A percentile compares a stretch with the other conserved stretches of the same genome.
These are phyloP conservation scores for Tympanoctomys barrerae DNA, from an alignment of 2,797 vertebrate species.

Conservation along the genomic window DNA sequence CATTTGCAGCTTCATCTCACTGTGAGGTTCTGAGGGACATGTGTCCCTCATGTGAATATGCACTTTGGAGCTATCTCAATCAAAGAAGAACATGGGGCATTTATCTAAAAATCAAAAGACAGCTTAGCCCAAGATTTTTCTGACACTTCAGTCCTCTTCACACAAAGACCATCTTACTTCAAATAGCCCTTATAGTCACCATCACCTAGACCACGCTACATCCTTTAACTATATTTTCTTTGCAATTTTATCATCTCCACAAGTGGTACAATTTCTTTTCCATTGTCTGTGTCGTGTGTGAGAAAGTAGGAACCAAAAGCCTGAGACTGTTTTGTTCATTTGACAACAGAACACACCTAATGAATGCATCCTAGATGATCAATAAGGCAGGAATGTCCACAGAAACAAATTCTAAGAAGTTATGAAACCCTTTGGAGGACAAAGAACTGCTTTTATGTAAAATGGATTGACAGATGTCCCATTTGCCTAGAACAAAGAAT, in stretches of 20 bases:
- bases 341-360: neutral
- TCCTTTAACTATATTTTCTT: neutral
- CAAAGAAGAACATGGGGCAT: neutral
- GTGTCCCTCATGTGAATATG: neutral
- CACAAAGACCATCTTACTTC: neutral
- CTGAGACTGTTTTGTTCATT: neutral
- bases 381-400: neutral
- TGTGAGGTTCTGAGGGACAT: neutral
- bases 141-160: neutral
- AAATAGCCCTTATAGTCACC: neutral
- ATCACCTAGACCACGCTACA: neutral
- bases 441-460: neutral
- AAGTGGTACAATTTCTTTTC: neutral
- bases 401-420: neutral
- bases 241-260: neutral
- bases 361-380: rapidly evolving
- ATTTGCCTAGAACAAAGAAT: neutral
- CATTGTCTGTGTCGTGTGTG: neutral
- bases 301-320: neutral
- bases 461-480: neutral
- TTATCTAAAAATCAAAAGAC: neutral
- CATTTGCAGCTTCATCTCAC: neutral
- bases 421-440: neutral
- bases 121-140: neutral
- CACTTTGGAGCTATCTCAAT: neutral